Percentiles rank a stretch among this genome's conserved stretches.
Evolutionary conservation across 37 sponge, comb jelly and placozoan genomes (phyloP).

Genomic region (Crambe crambe): DNA sequence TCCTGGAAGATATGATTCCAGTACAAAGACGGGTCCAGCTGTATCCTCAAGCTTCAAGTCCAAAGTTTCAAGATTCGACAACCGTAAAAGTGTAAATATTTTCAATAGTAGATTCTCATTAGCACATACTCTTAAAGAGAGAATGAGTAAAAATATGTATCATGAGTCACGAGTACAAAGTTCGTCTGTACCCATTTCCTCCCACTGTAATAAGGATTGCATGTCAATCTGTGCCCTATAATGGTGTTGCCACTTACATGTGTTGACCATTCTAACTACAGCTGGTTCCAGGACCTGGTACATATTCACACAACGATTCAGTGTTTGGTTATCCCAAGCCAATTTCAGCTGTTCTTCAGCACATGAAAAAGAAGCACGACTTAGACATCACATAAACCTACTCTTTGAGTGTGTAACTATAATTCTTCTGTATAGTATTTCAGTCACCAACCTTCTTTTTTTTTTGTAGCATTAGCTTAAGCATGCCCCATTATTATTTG

Average conservation of each 20-base stretch:
- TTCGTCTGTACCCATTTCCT: not conserved
- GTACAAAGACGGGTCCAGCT: constrained; percentile 1
- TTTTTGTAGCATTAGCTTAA: too few species aligned
- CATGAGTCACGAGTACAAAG: not conserved
- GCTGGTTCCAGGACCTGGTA: constrained; percentile 84
- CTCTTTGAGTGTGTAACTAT: not conserved
- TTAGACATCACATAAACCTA: constrained; percentile 14
- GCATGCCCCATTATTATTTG: too few species aligned
- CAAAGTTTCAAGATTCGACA: constrained; percentile 68
- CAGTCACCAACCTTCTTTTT: too few species aligned
- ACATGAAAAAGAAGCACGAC: constrained; percentile 71
- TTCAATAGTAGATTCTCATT: too few species aligned
- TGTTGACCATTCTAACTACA: too few species aligned
- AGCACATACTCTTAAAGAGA: too few species aligned
- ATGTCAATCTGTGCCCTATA: not conserved
- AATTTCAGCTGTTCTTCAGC: constrained; percentile 63
- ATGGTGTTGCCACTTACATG: not conserved
- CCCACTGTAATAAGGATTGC: not conserved
- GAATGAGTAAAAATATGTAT: not conserved
- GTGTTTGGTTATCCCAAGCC: constrained; percentile 63
- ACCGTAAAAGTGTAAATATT: constrained; percentile 35
- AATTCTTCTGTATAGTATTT: too few species aligned
- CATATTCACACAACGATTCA: constrained; percentile 54
- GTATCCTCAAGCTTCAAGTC: constrained; percentile 75
- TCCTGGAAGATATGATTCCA: constrained; percentile 72